phyloP scores from a whole-genome alignment of 2,113 vertebrate genomes.

The Brachyistius frenatus region DNA sequence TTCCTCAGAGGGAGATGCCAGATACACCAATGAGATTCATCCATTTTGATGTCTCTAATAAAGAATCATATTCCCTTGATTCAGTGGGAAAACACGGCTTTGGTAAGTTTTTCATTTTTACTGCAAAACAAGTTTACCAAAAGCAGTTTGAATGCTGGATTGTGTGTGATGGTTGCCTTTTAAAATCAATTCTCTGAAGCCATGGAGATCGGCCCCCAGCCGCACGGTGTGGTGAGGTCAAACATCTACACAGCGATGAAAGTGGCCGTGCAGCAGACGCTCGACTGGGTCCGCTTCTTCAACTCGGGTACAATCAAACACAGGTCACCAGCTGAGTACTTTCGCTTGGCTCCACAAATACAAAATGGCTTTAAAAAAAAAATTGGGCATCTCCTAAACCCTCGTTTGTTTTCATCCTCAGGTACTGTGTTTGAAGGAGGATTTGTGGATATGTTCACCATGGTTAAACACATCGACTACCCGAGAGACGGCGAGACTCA shows the following conservation, averaged over 20 bases:
- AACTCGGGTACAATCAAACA: constrained; percentile 73
- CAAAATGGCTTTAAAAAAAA: neutral
- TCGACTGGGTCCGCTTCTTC: constrained; percentile 77
- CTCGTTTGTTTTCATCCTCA: constrained; percentile 16
- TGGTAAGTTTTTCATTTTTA: constrained; percentile 62
- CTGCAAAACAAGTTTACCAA: neutral
- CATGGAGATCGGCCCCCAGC: constrained; percentile 82
- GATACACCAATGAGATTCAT: constrained; percentile 79
- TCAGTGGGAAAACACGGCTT: constrained; percentile 84
- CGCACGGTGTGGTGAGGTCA: constrained; percentile 79
- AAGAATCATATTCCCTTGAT: constrained; percentile 81
- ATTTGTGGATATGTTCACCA: constrained; percentile 74
- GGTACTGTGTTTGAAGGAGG: constrained; percentile 75
- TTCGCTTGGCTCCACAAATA: neutral
- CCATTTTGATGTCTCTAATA: constrained; percentile 71
- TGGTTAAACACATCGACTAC: constrained; percentile 79
- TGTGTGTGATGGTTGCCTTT: neutral
- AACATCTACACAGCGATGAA: constrained; percentile 75
- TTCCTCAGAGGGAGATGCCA: constrained; percentile 77
- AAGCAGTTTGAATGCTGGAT: neutral
- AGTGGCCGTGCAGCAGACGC: constrained; percentile 70
- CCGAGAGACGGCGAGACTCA: constrained; percentile 72
- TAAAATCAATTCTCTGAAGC: constrained; percentile 56
- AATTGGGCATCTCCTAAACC: neutral
- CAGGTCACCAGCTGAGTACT: neutral